Conservation (phyloP, 2,113 vertebrate species). For the Lophochroa leadbeateri region DNA sequence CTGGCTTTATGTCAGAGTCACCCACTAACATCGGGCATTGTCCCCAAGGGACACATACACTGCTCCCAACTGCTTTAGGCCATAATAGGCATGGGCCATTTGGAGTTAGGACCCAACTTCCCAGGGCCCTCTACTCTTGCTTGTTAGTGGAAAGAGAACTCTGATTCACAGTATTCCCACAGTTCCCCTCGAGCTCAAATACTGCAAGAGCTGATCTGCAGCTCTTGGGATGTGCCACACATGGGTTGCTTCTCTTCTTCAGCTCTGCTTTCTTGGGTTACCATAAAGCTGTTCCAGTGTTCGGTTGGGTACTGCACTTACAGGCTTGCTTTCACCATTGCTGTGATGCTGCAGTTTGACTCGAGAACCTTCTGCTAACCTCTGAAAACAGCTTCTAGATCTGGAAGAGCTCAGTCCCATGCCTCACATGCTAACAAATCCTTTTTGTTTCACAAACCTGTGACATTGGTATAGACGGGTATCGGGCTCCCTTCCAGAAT, state of each 20-base stretch:
- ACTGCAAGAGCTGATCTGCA: not conserved
- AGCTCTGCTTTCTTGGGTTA: not conserved
- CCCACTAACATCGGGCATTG: not conserved
- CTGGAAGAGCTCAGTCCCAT: not conserved
- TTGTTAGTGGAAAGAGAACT: not conserved
- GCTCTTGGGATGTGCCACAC: not conserved
- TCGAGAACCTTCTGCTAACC: not conserved
- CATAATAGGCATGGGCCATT: rapidly evolving
- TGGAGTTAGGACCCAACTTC: not conserved
- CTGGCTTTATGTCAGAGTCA: not conserved
- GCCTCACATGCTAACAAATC: rapidly evolving
- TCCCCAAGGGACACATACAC: not conserved
- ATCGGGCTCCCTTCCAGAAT: not conserved
- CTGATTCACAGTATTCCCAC: too few species aligned
- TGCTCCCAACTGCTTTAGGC: not conserved
- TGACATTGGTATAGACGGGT: not conserved
- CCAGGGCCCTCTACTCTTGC: not conserved
- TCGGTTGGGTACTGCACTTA: rapidly evolving
- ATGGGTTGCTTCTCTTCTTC: not conserved
- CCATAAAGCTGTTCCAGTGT: not conserved
- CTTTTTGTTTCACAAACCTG: not conserved
- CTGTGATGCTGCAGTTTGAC: not conserved
- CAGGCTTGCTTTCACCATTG: not conserved
- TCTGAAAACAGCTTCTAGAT: not conserved
- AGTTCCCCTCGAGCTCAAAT: not conserved